Percentiles rank a stretch among this genome's conserved stretches.
Evolutionary conservation across 2,113 vertebrate species (phyloP).

Genomic region (Carassius auratus): DNA sequence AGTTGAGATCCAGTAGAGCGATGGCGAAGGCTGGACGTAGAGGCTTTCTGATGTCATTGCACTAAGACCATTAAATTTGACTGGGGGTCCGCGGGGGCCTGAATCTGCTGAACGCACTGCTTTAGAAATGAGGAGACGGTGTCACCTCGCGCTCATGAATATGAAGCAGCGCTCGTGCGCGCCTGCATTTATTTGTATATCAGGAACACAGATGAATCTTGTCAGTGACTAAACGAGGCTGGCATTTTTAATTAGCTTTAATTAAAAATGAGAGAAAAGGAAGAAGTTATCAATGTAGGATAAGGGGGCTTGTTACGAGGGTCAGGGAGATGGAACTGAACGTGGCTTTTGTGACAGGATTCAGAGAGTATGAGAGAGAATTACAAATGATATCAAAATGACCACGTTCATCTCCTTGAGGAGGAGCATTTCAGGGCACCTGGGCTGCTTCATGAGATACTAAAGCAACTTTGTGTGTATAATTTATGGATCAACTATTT

Average conservation of each 20-base stretch:
- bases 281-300: slow-evolving; percentile 70
- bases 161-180: slow-evolving; percentile 84
- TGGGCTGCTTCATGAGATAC: not conserved
- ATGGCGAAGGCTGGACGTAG: slow-evolving; percentile 71
- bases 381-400: not conserved
- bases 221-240: slow-evolving; percentile 96
- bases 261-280: slow-evolving; percentile 74
- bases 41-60: slow-evolving; percentile 94
- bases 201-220: slow-evolving; percentile 99
- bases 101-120: slow-evolving; percentile 97
- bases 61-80: slow-evolving; percentile 98
- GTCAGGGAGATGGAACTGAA: slow-evolving; percentile 56
- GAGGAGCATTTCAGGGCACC: not conserved
- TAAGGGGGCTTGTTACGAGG: slow-evolving; percentile 63
- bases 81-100: slow-evolving; percentile 87
- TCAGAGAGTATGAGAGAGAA: slow-evolving; percentile 13
- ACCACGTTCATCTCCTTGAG: not conserved
- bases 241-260: slow-evolving; percentile 97
- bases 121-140: slow-evolving; percentile 99
- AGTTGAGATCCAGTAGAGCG: slow-evolving; percentile 67
- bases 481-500: not conserved
- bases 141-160: slow-evolving; percentile 97
- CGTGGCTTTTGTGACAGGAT: slow-evolving; percentile 39
- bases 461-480: not conserved
- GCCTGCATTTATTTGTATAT: slow-evolving; percentile 95